These are phyloP conservation scores for Chitala chitala DNA, from an alignment of 2,113 vertebrate genomes.

Conservation along the genomic window DNA sequence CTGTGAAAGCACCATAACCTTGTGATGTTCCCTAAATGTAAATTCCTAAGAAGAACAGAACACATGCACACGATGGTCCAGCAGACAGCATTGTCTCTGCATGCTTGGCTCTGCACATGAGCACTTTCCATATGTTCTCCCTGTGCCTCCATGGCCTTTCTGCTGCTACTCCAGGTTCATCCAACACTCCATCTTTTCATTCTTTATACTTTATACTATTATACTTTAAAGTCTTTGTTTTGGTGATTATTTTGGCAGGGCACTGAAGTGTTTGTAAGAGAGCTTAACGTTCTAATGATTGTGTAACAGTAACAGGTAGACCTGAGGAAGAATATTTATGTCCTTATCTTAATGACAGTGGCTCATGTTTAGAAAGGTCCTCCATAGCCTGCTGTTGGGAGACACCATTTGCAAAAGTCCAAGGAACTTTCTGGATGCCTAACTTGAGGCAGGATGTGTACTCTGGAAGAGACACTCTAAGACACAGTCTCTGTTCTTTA, in stretches of 20 bases:
- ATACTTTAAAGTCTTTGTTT: no score
- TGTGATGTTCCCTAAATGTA: no score
- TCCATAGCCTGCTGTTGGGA: not conserved
- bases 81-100: no score
- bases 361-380: not conserved
- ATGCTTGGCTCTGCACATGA: no score
- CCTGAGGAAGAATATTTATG: conserved; percentile 7
- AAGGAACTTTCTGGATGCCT: not conserved
- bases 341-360: not conserved
- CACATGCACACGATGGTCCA: no score
- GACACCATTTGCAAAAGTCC: no score
- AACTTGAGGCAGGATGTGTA: not conserved
- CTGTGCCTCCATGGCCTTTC: no score
- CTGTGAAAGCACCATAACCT: not conserved
- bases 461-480: not conserved
- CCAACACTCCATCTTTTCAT: no score
- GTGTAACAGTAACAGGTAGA: not conserved
- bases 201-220: no score
- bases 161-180: no score
- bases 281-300: not conserved
- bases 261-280: not conserved
- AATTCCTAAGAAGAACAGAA: no score
- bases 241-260: not conserved
- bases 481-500: not conserved
- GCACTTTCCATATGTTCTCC: no score